phyloP scores from a whole-genome alignment of 2,888 invertebrate species.

The Luperina testacea region DNA sequence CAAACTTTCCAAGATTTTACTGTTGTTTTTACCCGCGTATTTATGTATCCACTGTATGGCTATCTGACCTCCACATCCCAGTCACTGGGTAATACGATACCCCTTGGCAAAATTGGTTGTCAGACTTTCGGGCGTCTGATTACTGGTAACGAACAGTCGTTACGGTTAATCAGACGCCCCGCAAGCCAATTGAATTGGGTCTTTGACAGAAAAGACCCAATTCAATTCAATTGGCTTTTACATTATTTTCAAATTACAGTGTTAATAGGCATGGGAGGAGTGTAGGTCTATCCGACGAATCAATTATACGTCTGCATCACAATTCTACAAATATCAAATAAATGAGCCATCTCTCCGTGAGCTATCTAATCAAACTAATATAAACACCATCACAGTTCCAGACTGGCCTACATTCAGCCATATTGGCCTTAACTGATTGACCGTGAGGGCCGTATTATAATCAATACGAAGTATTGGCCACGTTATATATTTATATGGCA shows the following conservation, averaged over 20 bases:
- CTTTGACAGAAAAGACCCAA: background rate
- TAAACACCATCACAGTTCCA: conserved; percentile 23
- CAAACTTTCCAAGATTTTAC: background rate
- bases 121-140: background rate
- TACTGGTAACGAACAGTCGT: background rate
- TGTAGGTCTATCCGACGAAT: background rate
- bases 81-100: background rate
- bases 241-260: background rate
- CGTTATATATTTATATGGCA: conserved; percentile 24
- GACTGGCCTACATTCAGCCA: conserved; percentile 45
- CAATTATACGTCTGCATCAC: background rate
- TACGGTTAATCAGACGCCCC: too few species aligned
- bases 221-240: background rate
- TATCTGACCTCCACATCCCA: background rate
- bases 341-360: background rate
- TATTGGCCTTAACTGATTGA: conserved; percentile 30
- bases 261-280: background rate
- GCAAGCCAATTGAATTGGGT: too few species aligned
- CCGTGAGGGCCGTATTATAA: conserved; percentile 38
- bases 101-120: background rate
- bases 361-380: conserved; percentile 26
- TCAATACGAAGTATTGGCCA: conserved; percentile 51
- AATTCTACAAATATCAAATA: conserved; percentile 1
- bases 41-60: too few species aligned
- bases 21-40: background rate